Evolutionary conservation across 2,888 invertebrate genomes (phyloP).

Genomic region (Adineta ricciae): DNA sequence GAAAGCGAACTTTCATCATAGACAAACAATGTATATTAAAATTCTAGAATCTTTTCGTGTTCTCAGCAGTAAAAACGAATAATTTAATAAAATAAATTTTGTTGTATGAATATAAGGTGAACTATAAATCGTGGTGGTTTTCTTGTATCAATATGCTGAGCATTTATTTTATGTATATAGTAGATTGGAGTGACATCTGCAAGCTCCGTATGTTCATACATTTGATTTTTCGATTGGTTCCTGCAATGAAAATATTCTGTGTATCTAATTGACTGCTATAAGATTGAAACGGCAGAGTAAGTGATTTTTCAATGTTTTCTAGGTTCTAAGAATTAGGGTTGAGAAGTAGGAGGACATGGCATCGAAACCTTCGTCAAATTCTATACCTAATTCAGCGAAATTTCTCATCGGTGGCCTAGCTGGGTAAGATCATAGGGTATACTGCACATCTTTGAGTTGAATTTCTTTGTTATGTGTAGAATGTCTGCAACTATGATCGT

Average conservation of each 20-base stretch:
- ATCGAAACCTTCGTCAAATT: neutral
- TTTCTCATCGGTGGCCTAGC: constrained; percentile 35
- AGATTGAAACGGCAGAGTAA: too few relatives aligned
- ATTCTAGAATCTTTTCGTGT: too few relatives aligned
- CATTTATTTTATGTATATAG: too few relatives aligned
- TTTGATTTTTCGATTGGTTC: neutral
- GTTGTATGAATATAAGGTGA: too few relatives aligned
- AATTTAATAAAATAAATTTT: too few relatives aligned
- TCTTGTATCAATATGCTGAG: too few relatives aligned
- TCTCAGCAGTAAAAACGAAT: too few relatives aligned
- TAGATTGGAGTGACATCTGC: neutral
- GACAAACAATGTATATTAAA: neutral
- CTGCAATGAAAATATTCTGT: too few relatives aligned
- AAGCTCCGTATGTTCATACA: too few relatives aligned
- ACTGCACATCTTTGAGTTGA: neutral
- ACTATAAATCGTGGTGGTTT: too few relatives aligned
- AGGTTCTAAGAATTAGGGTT: too few relatives aligned
- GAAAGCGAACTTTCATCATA: neutral
- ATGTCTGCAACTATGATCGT: constrained; percentile 86
- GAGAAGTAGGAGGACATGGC: neutral
- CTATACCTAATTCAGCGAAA: constrained; percentile 34
- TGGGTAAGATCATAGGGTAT: constrained; percentile 17
- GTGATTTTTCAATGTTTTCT: neutral
- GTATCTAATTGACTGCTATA: neutral
- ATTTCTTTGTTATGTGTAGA: constrained; percentile 52